Percentiles rank a stretch among this genome's conserved stretches.
Evolutionary conservation across 2,797 vertebrate genomes (phyloP).

Genomic region (Eurystomus glaucurus): DNA sequence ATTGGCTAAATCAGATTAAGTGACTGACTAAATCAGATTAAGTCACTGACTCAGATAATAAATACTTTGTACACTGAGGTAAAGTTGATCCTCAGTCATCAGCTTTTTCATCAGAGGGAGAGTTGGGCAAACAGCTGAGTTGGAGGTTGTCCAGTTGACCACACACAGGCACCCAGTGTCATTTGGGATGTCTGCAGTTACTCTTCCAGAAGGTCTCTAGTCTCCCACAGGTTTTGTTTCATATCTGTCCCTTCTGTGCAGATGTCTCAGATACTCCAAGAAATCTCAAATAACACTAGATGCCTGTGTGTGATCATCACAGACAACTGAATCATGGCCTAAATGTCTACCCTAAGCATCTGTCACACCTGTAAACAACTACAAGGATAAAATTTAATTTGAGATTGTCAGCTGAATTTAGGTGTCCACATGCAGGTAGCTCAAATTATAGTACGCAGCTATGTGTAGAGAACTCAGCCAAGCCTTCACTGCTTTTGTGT

Average conservation of each 20-base stretch:
- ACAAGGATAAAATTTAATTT: neutral
- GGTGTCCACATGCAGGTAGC: neutral
- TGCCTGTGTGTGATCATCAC: neutral
- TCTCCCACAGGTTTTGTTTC: neutral
- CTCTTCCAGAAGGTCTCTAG: neutral
- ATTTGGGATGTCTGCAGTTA: neutral
- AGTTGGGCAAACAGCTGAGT: accelerated
- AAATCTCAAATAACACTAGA: neutral
- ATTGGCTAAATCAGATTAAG: neutral
- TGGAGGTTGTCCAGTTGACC: neutral
- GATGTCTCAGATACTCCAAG: neutral
- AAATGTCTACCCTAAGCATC: neutral
- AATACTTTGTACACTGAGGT: neutral
- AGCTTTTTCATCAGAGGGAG: neutral
- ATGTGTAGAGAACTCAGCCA: neutral
- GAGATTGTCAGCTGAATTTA: neutral
- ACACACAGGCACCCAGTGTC: neutral
- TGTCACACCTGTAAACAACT: neutral
- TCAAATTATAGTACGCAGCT: accelerated
- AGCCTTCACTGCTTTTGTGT: accelerated
- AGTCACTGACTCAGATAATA: neutral
- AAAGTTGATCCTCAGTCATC: neutral
- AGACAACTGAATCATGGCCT: neutral
- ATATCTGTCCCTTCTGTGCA: neutral
- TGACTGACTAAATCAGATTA: neutral